phyloP scores from a whole-genome alignment of 2,888 invertebrate species.

The Zaprionus lineosus region DNA sequence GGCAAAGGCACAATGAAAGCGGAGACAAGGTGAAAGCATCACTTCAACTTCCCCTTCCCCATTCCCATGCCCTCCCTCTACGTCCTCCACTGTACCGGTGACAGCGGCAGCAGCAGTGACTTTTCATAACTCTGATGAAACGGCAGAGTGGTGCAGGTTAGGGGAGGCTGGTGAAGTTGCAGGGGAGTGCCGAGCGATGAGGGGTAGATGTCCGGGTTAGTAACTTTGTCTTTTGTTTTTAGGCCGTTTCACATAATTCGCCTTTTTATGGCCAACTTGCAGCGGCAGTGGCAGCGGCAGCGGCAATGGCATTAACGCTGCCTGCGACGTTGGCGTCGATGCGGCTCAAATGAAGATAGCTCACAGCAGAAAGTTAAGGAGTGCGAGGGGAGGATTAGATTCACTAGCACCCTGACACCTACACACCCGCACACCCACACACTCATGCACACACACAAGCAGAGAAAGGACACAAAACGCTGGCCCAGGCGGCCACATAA shows the following conservation, averaged over 20 bases:
- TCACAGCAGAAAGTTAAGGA: constrained; percentile 20
- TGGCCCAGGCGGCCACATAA: constrained; percentile 45
- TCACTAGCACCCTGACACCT: background rate
- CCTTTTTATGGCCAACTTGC: constrained; percentile 52
- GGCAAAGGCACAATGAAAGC: constrained; percentile 1
- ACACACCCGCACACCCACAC: background rate
- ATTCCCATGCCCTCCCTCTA: too few species aligned
- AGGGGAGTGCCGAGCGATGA: background rate
- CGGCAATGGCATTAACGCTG: constrained; percentile 14
- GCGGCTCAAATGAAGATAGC: constrained; percentile 54
- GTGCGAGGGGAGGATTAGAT: background rate
- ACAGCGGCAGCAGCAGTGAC: constrained; percentile 3
- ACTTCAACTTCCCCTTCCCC: too few species aligned
- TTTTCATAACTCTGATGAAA: constrained; percentile 48
- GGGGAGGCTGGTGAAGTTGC: background rate
- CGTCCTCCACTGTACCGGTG: too few species aligned
- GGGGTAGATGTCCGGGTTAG: background rate
- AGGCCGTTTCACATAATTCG: constrained; percentile 53
- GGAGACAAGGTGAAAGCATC: background rate
- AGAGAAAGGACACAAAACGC: constrained; percentile 7
- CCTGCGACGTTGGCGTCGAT: constrained; percentile 16
- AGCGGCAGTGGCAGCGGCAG: too few species aligned
- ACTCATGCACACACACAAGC: background rate
- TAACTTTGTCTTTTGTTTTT: constrained; percentile 52
- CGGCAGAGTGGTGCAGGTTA: constrained; percentile 1